Evolutionary conservation across 2,113 vertebrate genomes (phyloP).

Genomic region (Chloebia gouldiae): DNA sequence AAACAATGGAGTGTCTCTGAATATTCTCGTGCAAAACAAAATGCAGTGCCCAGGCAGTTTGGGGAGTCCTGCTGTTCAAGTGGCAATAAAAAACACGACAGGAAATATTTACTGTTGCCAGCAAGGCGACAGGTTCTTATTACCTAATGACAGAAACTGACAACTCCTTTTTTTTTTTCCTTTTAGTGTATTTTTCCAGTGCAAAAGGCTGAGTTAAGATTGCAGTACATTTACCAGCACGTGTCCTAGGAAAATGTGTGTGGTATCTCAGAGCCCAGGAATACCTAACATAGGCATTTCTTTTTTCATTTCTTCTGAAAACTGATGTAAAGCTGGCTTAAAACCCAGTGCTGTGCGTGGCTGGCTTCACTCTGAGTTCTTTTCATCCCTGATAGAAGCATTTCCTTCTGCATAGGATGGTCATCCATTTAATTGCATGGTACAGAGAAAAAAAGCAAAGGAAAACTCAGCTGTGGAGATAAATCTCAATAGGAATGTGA

Average conservation of each 20-base stretch:
- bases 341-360: neutral
- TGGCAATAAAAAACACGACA: neutral
- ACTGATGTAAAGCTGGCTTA: neutral
- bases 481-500: slow-evolving; percentile 48
- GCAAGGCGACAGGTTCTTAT: neutral
- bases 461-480: slow-evolving; percentile 38
- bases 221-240: neutral
- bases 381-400: slow-evolving; percentile 37
- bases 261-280: neutral
- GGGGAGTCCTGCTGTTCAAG: neutral
- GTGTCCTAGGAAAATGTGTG: neutral
- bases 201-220: neutral
- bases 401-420: slow-evolving; percentile 44
- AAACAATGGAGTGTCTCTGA: neutral
- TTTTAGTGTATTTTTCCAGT: neutral
- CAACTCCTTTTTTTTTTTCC: neutral
- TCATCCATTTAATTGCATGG: slow-evolving; percentile 47
- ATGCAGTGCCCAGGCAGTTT: neutral
- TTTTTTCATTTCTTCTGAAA: neutral
- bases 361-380: slow-evolving; percentile 17
- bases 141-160: neutral
- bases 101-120: slow-evolving; percentile 10
- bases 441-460: neutral
- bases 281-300: neutral
- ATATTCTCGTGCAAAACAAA: neutral